phyloP scores from a whole-genome alignment of 2,113 vertebrate genomes.

The Solea senegalensis region DNA sequence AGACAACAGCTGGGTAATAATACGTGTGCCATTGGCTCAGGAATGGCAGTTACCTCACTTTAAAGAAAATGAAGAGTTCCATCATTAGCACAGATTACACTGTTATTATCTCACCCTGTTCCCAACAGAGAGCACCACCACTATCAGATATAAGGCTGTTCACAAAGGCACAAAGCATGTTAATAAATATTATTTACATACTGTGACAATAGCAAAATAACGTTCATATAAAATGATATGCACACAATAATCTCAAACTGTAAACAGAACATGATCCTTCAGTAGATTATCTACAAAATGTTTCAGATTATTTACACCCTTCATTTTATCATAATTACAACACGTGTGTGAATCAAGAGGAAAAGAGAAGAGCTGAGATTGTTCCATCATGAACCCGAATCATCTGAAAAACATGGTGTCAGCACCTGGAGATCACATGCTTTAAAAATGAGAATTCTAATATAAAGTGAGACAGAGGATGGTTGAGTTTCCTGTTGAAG shows the following conservation, averaged over 20 bases:
- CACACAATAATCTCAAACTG: slow-evolving; percentile 46
- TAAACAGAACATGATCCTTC: slow-evolving; percentile 63
- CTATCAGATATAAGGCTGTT: slow-evolving; percentile 30
- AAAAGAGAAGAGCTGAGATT: too few species aligned
- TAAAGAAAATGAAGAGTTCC: slow-evolving; percentile 23
- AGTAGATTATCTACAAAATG: slow-evolving; percentile 61
- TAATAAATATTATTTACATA: slow-evolving; percentile 72
- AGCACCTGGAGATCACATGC: too few species aligned
- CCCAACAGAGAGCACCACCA: slow-evolving; percentile 45
- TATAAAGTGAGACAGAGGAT: too few species aligned
- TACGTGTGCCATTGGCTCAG: slow-evolving; percentile 63
- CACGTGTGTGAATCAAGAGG: too few species aligned
- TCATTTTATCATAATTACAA: background rate
- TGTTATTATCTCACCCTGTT: slow-evolving; percentile 23
- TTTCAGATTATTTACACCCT: slow-evolving; percentile 57
- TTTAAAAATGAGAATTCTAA: too few species aligned
- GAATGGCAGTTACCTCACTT: slow-evolving; percentile 55
- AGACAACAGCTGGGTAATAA: slow-evolving; percentile 48
- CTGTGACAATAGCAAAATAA: slow-evolving; percentile 63
- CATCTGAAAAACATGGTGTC: too few species aligned
- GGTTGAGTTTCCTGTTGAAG: too few species aligned
- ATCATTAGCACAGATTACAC: slow-evolving; percentile 25
- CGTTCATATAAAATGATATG: slow-evolving; percentile 53
- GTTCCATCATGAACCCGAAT: too few species aligned
- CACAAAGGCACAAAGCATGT: slow-evolving; percentile 60